Evolutionary conservation across 2,113 vertebrate genomes (phyloP), one percentile per base, ranked within the genome.

Genomic region (Calonectris borealis): DNA sequence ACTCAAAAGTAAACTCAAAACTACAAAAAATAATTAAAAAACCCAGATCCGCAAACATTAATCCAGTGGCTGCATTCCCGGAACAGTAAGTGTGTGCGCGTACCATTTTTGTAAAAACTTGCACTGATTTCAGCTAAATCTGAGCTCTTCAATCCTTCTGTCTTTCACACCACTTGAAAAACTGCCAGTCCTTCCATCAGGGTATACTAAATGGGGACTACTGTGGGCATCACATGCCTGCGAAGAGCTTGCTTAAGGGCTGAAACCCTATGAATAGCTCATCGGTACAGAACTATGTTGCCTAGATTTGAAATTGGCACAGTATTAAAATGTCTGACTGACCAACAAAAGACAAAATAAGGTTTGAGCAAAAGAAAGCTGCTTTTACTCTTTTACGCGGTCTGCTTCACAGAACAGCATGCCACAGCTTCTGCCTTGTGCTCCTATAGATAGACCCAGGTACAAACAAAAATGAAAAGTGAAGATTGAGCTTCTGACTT

Each of bases 31-130:
- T 13, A 58, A 78, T 13, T 61, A 40, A 6, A 78, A 94, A 66
- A 10, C 46, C 31, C 16, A 58, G 8, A 86, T 61, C 19, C 52
- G 25, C n/a, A 86, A 86, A 80, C 13, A 18, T 44, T 51, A 68
- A 83, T 69, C 40, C 40, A 55, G 18, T 20, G 24, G 8, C 26
- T 65, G 34, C 2, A 76, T 77, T 83, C 21, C 25, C 29, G 57
- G 36, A 88, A 48, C 10, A 72, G 6, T 22, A 69, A 42, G 40
- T 42, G 16, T 18, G 16, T 22, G 14, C 0, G 0, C 0, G 0
- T 40, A 61, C 1, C 8, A n/a, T 15, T 60, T 65, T 2, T 32
- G 15, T 40, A 81, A 73, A 83, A 92, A 49, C 17, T 70, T 38
- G 11, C 34, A 36, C 5, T n/a, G 48, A 60, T 51, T 84, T 72